Conservation (phyloP, 2,888 invertebrate genomes). For the Odontothrips loti region DNA sequence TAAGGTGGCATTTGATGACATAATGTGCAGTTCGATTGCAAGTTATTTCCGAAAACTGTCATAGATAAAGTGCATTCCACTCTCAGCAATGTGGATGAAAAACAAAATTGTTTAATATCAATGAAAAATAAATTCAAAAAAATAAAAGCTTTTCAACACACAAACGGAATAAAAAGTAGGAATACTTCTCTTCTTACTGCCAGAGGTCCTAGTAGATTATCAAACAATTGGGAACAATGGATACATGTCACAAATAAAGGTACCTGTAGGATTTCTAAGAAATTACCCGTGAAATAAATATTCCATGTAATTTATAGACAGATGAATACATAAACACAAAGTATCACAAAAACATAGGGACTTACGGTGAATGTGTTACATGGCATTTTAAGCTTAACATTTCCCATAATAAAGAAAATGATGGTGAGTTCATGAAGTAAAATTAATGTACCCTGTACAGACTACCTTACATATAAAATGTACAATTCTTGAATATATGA, state of each 20-base stretch:
- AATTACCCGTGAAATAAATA: not conserved
- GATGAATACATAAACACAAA: too few species aligned
- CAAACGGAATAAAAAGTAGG: not conserved
- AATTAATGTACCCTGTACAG: too few species aligned
- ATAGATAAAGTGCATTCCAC: not conserved
- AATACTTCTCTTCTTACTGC: too few species aligned
- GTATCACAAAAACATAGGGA: not conserved
- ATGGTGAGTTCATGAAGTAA: too few species aligned
- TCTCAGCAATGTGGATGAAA: not conserved
- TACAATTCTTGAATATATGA: not conserved
- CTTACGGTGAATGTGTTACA: not conserved
- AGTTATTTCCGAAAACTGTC: too few species aligned
- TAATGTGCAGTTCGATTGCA: too few species aligned
- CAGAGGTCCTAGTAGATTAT: too few species aligned
- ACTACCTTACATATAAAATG: too few species aligned
- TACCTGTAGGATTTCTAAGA: not conserved
- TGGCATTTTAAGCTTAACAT: not conserved
- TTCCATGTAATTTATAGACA: too few species aligned
- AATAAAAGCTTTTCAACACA: not conserved
- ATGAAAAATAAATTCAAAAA: not conserved
- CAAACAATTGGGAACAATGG: too few species aligned
- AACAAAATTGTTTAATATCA: not conserved
- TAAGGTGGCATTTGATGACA: too few species aligned
- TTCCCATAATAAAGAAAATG: too few species aligned
- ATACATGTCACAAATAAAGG: not conserved